phyloP scores from a whole-genome alignment of 2,888 invertebrate species.

The Sphaerophoria rueppellii region DNA sequence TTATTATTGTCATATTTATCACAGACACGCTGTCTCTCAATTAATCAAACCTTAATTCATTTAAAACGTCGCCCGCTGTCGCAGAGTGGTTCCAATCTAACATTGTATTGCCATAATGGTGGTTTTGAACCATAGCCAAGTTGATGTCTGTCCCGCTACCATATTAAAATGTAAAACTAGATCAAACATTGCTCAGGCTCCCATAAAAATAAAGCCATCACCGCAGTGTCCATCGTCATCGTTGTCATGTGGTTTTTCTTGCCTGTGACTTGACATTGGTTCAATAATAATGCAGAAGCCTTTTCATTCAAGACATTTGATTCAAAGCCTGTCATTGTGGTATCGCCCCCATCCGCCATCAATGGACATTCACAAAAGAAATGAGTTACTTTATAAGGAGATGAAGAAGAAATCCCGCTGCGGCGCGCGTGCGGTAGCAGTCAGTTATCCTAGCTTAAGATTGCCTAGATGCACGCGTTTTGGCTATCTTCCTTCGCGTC shows the following conservation, averaged over 20 bases:
- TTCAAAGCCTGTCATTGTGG: conserved; percentile 21
- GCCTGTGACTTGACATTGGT: conserved; percentile 20
- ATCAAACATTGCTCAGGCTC: conserved; percentile 39
- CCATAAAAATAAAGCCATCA: conserved; percentile 69
- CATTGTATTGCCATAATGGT: conserved; percentile 6
- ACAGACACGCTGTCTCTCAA: conserved; percentile 72
- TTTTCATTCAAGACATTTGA: conserved; percentile 17
- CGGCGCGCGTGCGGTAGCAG: conserved; percentile 23
- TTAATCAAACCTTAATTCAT: conserved; percentile 73
- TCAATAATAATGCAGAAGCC: conserved; percentile 41
- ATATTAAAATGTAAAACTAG: conserved; percentile 48
- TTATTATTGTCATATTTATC: conserved; percentile 72
- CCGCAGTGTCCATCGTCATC: conserved; percentile 27
- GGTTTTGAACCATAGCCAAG: neutral
- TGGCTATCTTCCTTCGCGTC: conserved; percentile 36
- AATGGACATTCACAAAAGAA: conserved; percentile 8
- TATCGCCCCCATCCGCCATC: conserved; percentile 12
- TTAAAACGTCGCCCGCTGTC: conserved; percentile 19
- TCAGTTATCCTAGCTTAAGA: conserved; percentile 12
- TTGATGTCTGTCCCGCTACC: conserved; percentile 30
- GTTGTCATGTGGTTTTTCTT: neutral
- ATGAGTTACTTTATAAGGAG: conserved; percentile 50
- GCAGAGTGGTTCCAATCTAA: conserved; percentile 22
- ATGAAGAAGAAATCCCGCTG: conserved; percentile 52
- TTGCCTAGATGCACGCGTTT: conserved; percentile 40